A percentile compares a stretch with the other conserved stretches of the same genome.
Evolutionary conservation across 2,113 vertebrate species (phyloP).

Genomic region (Sorex araneus): DNA sequence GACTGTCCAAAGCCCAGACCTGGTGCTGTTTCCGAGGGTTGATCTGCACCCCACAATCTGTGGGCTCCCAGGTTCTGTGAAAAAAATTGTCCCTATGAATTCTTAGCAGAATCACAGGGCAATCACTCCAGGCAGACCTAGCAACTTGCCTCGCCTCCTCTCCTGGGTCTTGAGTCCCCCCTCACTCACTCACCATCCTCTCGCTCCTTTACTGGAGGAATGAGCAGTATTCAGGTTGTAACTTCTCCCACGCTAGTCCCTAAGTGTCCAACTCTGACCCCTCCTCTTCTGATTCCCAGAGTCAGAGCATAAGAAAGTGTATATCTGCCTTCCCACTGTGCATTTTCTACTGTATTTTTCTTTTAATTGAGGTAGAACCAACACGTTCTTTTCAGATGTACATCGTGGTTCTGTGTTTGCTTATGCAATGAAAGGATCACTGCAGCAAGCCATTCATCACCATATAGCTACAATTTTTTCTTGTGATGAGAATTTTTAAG

Average conservation of each 20-base stretch:
- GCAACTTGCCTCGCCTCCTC: neutral
- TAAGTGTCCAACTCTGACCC: neutral
- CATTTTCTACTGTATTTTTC: neutral
- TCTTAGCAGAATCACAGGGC: neutral
- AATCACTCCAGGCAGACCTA: neutral
- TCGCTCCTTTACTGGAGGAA: neutral
- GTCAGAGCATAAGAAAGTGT: neutral
- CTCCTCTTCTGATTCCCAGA: neutral
- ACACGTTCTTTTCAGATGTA: neutral
- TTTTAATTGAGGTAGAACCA: neutral
- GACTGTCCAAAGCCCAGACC: neutral
- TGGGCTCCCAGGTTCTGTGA: accelerated
- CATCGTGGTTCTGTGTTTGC: neutral
- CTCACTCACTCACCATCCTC: too few species aligned
- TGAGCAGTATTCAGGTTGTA: neutral
- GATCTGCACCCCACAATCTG: neutral
- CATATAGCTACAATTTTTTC: neutral
- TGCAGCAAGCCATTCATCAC: too few species aligned
- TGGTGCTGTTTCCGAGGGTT: neutral
- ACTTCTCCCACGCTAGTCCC: neutral
- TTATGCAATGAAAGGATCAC: too few species aligned
- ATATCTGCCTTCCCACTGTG: neutral
- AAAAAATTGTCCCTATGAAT: neutral
- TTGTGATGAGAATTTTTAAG: neutral
- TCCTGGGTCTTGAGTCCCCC: accelerated